These are phyloP conservation scores for Ectropis grisescens DNA, from an alignment of 1,140 invertebrate species.

Conservation along the genomic window DNA sequence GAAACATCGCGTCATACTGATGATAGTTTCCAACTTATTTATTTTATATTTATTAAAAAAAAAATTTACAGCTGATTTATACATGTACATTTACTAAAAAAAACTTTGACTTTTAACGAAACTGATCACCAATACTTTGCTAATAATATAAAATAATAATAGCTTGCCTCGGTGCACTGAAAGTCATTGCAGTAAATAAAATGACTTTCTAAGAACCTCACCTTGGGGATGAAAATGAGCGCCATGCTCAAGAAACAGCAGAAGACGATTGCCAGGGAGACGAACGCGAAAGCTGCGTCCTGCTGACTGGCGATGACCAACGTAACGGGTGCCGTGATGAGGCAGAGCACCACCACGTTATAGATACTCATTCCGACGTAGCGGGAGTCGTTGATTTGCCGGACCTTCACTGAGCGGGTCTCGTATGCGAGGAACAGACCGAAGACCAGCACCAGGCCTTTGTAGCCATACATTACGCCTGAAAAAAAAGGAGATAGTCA, in stretches of 20 bases:
- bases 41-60: too few species aligned
- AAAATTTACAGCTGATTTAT: too few species aligned
- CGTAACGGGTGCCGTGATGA: slow-evolving; percentile 97
- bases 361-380: slow-evolving; percentile 99
- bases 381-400: slow-evolving; percentile 94
- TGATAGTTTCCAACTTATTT: too few species aligned
- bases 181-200: too few species aligned
- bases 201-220: too few species aligned
- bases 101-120: too few species aligned
- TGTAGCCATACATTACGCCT: slow-evolving; percentile 97
- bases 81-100: too few species aligned
- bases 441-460: slow-evolving; percentile 95
- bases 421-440: slow-evolving; percentile 98
- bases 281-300: slow-evolving; percentile 97
- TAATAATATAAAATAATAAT: too few species aligned
- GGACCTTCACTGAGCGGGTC: slow-evolving; percentile 95
- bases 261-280: slow-evolving; percentile 94
- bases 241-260: slow-evolving; percentile 98
- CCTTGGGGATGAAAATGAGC: slow-evolving; percentile 96
- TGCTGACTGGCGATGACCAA: slow-evolving; percentile 97
- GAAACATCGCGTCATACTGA: too few species aligned
- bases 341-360: slow-evolving; percentile 97
- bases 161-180: too few species aligned
- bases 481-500: slow-evolving; percentile 48
- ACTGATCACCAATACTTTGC: too few species aligned